phyloP scores from a whole-genome alignment of 1,140 invertebrate genomes.

The Hydropsyche tenuis region DNA sequence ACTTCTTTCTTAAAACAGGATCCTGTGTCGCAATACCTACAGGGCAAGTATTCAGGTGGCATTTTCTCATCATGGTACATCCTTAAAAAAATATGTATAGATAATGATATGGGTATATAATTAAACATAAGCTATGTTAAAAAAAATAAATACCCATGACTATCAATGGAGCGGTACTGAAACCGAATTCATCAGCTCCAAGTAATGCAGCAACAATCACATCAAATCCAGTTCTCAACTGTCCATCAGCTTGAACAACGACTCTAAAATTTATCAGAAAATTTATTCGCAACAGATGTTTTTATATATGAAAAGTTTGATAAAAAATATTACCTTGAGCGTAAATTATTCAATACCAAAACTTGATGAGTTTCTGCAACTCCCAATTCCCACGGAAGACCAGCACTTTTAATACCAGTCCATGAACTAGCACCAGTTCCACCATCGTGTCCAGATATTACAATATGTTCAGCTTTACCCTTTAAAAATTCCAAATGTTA shows the following conservation, averaged over 20 bases:
- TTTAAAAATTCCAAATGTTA: conserved; percentile 52
- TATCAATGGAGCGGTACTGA: conserved; percentile 97
- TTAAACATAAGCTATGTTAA: too few relatives aligned
- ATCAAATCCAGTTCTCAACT: conserved; percentile 93
- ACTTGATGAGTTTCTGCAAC: conserved; percentile 98
- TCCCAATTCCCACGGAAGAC: conserved; percentile 97
- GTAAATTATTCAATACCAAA: conserved; percentile 93
- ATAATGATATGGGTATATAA: too few relatives aligned
- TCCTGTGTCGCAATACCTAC: conserved; percentile 99
- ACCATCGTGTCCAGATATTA: conserved; percentile 98
- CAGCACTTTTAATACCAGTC: conserved; percentile 96
- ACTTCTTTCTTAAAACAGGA: conserved; percentile 93
- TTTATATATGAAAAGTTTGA: neutral
- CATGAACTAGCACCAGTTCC: conserved; percentile 97
- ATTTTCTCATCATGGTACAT: conserved; percentile 99
- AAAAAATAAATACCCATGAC: conserved; percentile 70
- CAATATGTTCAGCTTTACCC: conserved; percentile 98
- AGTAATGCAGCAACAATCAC: conserved; percentile 95
- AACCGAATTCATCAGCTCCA: conserved; percentile 99
- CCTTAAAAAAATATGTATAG: conserved; percentile 61
- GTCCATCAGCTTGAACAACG: conserved; percentile 94
- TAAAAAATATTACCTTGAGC: conserved; percentile 69
- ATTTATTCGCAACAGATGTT: too few relatives aligned
- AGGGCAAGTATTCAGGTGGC: conserved; percentile 98
- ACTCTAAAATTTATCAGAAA: conserved; percentile 66